Evolutionary conservation across 1,140 invertebrate genomes (phyloP), one percentile per base, ranked within the genome.

Genomic region (Conus ventricosus): DNA sequence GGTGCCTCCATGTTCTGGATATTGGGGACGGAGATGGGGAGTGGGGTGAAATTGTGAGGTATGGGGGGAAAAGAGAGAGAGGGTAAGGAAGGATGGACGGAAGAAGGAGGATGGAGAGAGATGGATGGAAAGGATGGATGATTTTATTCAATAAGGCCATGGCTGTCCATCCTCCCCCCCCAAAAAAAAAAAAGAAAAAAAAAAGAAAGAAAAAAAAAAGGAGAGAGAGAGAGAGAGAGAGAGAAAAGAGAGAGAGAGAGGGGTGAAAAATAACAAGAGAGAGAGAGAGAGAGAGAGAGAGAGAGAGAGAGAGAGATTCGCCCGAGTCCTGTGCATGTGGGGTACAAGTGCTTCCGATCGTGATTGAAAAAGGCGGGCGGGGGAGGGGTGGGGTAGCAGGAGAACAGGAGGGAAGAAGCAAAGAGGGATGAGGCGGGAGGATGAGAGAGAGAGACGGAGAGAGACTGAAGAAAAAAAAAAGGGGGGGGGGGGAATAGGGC

Each of bases 181-280:
- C n/a, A n/a, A n/a, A n/a, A 20, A 63, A 20, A 63, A 20, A 63
- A 82, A 23, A 3, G 17, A 23, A 6, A 4, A 10, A 6, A 15
- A 4, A n/a, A 23, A 53, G 27, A 4, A 4, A 4, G 60, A 4
- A 20, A 63, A 20, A 63, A 20, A 63, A 82, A 23, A 3, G 17
- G 39, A 6, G 10, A 10, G 11, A 15, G n/a, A n/a, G 54, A 53
- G 27, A 4, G 60, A 4, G 60, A 4, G 60, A 63, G 60, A 63
- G 11, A 20, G 60, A 4, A 82, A 11, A 82, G 80, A 80, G 80
- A 82, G 80, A 82, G n/a, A 82, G 80, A 82, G 80, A 17, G 13
- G 54, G 17, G 57, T 10, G 57, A 60, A 17, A 60, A 17, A 60
- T 7, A 60, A 17, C 57, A 17, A 63, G 60, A 63, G 60, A 63